Evolutionary conservation across 2,888 invertebrate genomes (phyloP), one percentile per base, ranked within the genome.

Genomic region (Ormyrus rosae): DNA sequence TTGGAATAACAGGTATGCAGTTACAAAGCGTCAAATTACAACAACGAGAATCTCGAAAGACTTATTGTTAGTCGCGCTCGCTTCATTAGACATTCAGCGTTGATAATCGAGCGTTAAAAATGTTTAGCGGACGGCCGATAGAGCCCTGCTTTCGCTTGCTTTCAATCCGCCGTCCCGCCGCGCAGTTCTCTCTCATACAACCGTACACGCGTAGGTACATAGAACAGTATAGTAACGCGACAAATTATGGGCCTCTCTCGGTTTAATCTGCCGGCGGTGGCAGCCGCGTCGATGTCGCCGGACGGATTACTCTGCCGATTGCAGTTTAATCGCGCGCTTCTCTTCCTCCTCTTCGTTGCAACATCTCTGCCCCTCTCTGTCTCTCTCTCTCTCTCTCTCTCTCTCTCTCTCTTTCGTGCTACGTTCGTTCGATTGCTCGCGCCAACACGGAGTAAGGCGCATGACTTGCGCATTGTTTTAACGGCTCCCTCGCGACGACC

Each of bases 221-320:
- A 19, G 19, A 1, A 19, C 19, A 19, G 1, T 55, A 50, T 46
- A 46, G 50, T 50, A 19, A 61, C 61, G 70, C 61, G 76, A 76
- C 76, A 76, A 76, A 76, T 76, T 76, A 63, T 70, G 64, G 69
- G 61, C 50, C 68, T 55, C 72, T 61, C 79, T 79, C 64, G 67
- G 68, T 73, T 79, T 73, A 79, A 79, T 79, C 73, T 73, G 65
- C 73, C 61, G 63, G 63, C 63, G 61, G 19, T 64, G 60, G 73
- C 46, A 55, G 73, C 61, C 51, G 55, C 79, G 79, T 79, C 69
- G 73, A 68, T 79, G 79, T 79, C 79, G 63, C 63, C 69, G 68
- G 68, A 71, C 69, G 73, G 73, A 79, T 79, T 79, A 79, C 64
- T 79, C 68, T 50, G 64, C 53, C 79, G 68, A 79, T 79, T 79